These are phyloP conservation scores for Sialis lutaria DNA, from an alignment of 2,888 invertebrate species.

Conservation along the genomic window DNA sequence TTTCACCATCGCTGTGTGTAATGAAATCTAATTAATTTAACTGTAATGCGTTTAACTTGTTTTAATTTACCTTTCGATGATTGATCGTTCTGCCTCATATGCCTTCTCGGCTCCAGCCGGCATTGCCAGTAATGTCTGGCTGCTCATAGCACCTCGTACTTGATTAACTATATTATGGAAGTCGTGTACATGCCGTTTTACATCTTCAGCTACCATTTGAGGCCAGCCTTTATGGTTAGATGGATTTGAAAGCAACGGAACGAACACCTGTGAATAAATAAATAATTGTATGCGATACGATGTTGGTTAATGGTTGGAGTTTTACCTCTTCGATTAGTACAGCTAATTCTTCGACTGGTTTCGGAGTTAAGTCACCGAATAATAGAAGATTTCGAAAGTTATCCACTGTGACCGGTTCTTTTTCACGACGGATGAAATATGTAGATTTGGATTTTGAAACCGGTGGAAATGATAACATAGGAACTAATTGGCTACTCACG, in stretches of 20 bases:
- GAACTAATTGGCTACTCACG: slow-evolving; percentile 43
- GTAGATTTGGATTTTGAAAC: slow-evolving; percentile 44
- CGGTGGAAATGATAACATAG: slow-evolving; percentile 41
- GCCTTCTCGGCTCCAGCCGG: slow-evolving; percentile 59
- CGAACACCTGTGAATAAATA: slow-evolving; percentile 31
- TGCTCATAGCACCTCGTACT: slow-evolving; percentile 67
- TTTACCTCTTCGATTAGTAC: slow-evolving; percentile 45
- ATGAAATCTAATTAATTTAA: neutral
- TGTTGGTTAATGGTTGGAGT: neutral
- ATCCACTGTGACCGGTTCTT: slow-evolving; percentile 39
- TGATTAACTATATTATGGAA: slow-evolving; percentile 53
- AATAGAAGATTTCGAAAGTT: slow-evolving; percentile 36
- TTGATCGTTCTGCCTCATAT: slow-evolving; percentile 35
- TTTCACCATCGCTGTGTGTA: slow-evolving; percentile 30
- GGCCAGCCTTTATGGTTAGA: slow-evolving; percentile 60
- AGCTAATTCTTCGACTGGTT: slow-evolving; percentile 49
- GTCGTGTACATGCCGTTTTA: slow-evolving; percentile 48
- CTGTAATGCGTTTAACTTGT: neutral
- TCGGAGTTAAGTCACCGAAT: slow-evolving; percentile 55
- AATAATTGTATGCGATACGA: neutral
- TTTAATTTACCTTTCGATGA: slow-evolving; percentile 23
- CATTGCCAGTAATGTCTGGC: slow-evolving; percentile 73
- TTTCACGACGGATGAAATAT: slow-evolving; percentile 57
- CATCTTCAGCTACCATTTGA: slow-evolving; percentile 48
- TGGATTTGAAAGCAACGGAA: slow-evolving; percentile 52